Percentiles rank a stretch among this genome's conserved stretches.
These are phyloP conservation scores for Sebastes trivittatus DNA, from an alignment of 2,797 vertebrate genomes.

Conservation along the genomic window DNA sequence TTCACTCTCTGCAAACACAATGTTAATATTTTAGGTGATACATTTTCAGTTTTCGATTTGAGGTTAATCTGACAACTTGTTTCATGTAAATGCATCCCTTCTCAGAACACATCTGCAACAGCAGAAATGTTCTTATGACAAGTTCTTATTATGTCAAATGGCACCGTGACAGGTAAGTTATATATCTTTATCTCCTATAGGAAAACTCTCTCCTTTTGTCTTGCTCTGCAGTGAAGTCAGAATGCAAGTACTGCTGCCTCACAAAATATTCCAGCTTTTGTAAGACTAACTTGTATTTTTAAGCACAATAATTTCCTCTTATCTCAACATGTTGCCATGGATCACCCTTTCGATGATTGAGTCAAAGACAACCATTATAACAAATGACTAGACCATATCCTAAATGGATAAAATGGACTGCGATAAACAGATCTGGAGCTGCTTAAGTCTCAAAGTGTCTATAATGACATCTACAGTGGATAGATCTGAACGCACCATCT, in stretches of 20 bases:
- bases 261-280: neutral
- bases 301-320: neutral
- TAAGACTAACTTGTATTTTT: neutral
- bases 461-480: constrained; percentile 36
- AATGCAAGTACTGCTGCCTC: neutral
- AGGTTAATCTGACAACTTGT: too few relatives aligned
- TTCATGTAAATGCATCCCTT: neutral
- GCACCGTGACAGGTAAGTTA: neutral
- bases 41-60: too few relatives aligned
- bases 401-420: neutral
- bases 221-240: neutral
- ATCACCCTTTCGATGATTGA: neutral
- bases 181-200: neutral
- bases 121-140: neutral
- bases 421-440: constrained; percentile 19
- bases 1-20: too few relatives aligned
- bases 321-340: neutral
- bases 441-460: neutral
- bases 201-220: neutral
- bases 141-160: neutral
- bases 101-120: neutral
- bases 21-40: too few relatives aligned
- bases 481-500: constrained; percentile 35
- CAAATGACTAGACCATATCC: neutral
- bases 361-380: neutral